phyloP scores from a whole-genome alignment of 2,888 invertebrate genomes.

The Ctenicera cuprea region DNA sequence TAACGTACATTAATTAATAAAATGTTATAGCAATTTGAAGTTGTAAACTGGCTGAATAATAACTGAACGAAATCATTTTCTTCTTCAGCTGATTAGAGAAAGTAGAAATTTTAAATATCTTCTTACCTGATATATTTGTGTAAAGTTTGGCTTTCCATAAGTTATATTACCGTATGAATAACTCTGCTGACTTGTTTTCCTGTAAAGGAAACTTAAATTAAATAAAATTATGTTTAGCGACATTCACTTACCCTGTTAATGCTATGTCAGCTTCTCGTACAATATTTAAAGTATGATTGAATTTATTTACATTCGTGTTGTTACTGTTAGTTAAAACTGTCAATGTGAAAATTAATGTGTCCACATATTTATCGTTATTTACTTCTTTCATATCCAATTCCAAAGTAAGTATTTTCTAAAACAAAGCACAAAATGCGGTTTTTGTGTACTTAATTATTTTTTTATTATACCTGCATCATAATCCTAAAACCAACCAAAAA shows the following conservation, averaged over 20 bases:
- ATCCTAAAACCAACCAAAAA: no score
- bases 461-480: no score
- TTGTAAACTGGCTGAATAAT: no score
- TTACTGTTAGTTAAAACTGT: constrained; percentile 68
- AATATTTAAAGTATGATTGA: constrained; percentile 63
- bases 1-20: no score
- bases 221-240: not conserved
- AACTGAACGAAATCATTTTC: no score
- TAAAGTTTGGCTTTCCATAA: constrained; percentile 60
- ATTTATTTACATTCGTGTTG: constrained; percentile 62
- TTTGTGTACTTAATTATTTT: no score
- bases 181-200: constrained; percentile 68
- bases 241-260: constrained; percentile 68
- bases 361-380: constrained; percentile 56
- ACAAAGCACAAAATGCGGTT: constrained; percentile 41
- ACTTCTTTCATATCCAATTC: constrained; percentile 65
- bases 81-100: no score
- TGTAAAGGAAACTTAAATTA: constrained; percentile 51
- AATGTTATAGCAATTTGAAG: no score
- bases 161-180: constrained; percentile 65
- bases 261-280: constrained; percentile 67
- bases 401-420: constrained; percentile 60
- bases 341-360: constrained; percentile 61
- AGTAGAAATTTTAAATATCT: no score
- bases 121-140: constrained; percentile 63